phyloP scores from a whole-genome alignment of 2,888 invertebrate genomes.

The Ecliptopera silaceata region DNA sequence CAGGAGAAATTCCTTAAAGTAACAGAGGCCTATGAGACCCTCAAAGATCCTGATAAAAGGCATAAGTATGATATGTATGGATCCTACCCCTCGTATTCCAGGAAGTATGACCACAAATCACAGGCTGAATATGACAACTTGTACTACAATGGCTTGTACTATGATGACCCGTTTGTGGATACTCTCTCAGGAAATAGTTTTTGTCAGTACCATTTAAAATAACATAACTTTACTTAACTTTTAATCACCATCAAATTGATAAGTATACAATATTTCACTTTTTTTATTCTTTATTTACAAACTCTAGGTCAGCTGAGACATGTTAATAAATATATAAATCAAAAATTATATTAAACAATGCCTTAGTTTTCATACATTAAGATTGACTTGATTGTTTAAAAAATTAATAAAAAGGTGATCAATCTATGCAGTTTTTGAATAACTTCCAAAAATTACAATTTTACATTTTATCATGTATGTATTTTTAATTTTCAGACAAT shows the following conservation, averaged over 20 bases:
- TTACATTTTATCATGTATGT: neutral
- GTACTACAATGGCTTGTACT: slow-evolving; percentile 94
- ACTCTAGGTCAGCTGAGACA: too few relatives aligned
- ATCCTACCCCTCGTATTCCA: slow-evolving; percentile 79
- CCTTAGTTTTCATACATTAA: too few relatives aligned
- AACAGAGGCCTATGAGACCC: slow-evolving; percentile 92
- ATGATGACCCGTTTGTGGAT: slow-evolving; percentile 91
- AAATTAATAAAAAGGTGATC: too few relatives aligned
- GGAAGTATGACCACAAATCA: slow-evolving; percentile 83
- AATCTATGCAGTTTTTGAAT: too few relatives aligned
- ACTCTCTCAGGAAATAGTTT: slow-evolving; percentile 89
- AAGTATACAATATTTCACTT: too few relatives aligned
- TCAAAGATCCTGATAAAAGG: slow-evolving; percentile 91
- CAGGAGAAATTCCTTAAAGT: slow-evolving; percentile 90
- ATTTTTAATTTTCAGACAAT: slow-evolving; percentile 55
- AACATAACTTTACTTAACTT: too few relatives aligned
- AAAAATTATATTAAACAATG: too few relatives aligned
- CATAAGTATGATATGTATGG: slow-evolving; percentile 92
- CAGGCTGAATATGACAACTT: slow-evolving; percentile 89
- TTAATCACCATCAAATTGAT: too few relatives aligned
- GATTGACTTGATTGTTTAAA: too few relatives aligned
- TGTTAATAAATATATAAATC: too few relatives aligned
- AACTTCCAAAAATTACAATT: too few relatives aligned
- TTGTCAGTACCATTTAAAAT: slow-evolving; percentile 86
- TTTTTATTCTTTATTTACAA: too few relatives aligned